A percentile compares a stretch with the other conserved stretches of the same genome.
Conservation (phyloP, 2,888 invertebrate species). For the Cantharis rufa region DNA sequence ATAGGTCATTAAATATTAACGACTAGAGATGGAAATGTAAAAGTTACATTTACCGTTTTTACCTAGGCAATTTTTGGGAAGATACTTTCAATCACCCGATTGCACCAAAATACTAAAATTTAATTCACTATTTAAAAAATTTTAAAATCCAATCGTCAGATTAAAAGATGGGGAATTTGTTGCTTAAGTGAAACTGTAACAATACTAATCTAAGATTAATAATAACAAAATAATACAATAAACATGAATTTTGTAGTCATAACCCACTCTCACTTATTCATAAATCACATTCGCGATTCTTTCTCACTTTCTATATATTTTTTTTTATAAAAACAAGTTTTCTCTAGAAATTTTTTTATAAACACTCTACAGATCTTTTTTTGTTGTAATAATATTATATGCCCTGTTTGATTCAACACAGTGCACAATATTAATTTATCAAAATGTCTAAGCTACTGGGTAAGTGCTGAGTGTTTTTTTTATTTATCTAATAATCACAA, state of each 20-base stretch:
- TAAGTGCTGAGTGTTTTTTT: slow-evolving; percentile 18
- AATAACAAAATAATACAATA: neutral
- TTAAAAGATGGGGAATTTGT: neutral
- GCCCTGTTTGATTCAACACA: slow-evolving; percentile 6
- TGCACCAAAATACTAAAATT: slow-evolving; percentile 14
- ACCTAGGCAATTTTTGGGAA: slow-evolving; percentile 5
- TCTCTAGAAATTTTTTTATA: slow-evolving; percentile 19
- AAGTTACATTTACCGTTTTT: slow-evolving; percentile 6
- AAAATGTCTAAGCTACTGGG: slow-evolving; percentile 14
- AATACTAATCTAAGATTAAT: neutral
- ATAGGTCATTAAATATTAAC: slow-evolving; percentile 23
- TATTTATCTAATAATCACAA: slow-evolving; percentile 28
- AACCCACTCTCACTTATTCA: neutral
- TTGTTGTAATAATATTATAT: slow-evolving; percentile 7
- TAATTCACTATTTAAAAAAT: neutral
- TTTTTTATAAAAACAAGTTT: neutral
- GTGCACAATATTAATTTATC: slow-evolving; percentile 26
- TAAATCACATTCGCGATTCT: neutral
- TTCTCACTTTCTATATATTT: neutral
- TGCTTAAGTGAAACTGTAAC: neutral
- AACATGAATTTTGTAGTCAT: neutral
- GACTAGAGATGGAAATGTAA: slow-evolving; percentile 24
- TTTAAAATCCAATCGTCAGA: neutral
- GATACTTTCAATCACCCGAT: slow-evolving; percentile 10
- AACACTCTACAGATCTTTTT: slow-evolving; percentile 6